phyloP scores from a whole-genome alignment of 2,113 vertebrate genomes.

The Cisticola juncidis region DNA sequence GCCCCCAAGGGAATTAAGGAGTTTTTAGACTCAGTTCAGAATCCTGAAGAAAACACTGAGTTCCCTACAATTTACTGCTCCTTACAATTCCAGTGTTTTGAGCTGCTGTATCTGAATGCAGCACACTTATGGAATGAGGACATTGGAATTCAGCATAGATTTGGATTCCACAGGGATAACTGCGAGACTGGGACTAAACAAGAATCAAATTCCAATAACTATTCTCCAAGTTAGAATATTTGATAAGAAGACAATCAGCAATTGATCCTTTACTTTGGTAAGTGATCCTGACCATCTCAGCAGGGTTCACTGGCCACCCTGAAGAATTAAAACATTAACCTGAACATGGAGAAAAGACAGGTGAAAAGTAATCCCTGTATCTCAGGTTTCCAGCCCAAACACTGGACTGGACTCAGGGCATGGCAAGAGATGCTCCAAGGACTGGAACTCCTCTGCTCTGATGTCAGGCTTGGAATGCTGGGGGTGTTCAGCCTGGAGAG shows the following conservation, averaged over 20 bases:
- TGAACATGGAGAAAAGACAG: not conserved
- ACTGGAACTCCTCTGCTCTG: not conserved
- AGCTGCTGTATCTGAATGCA: not conserved
- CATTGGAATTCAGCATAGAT: not conserved
- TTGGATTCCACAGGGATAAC: not conserved
- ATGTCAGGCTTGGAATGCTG: not conserved
- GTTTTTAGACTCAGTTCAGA: not conserved
- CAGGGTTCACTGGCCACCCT: not conserved
- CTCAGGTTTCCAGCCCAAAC: not conserved
- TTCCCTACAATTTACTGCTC: not conserved
- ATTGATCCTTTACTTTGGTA: not conserved
- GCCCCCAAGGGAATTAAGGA: not conserved
- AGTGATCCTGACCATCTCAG: not conserved
- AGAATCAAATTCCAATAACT: not conserved
- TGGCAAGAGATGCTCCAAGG: not conserved
- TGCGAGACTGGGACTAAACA: not conserved
- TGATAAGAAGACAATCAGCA: not conserved
- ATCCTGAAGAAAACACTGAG: not conserved
- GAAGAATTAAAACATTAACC: not conserved
- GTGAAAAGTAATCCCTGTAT: not conserved
- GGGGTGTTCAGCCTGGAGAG: not conserved
- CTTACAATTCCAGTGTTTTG: not conserved
- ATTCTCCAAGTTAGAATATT: not conserved
- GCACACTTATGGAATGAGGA: not conserved
- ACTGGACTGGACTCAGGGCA: not conserved